A percentile compares a stretch with the other conserved stretches of the same genome.
Conservation (phyloP, 2,113 vertebrate genomes). For the Amphilophus citrinellus region DNA sequence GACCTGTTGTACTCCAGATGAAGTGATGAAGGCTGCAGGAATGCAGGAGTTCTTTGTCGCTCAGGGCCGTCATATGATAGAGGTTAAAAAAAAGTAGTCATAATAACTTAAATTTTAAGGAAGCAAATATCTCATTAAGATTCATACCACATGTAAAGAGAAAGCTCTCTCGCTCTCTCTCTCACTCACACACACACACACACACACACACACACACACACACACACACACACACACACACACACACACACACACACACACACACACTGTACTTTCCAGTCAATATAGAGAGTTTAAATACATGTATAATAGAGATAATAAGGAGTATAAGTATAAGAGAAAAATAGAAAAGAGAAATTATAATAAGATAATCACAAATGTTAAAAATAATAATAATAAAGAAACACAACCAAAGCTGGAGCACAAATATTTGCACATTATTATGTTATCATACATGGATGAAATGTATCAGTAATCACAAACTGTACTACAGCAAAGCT, state of each 20-base stretch:
- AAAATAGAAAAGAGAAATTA: not conserved
- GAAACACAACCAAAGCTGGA: not conserved
- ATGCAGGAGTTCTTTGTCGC: conserved; percentile 47
- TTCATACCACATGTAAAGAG: not conserved
- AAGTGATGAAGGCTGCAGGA: conserved; percentile 50
- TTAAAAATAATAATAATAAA: not conserved
- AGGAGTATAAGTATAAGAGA: not conserved
- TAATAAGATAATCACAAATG: not conserved
- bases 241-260: too few species aligned
- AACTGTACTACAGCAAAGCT: not conserved
- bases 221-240: too few species aligned
- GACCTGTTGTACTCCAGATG: conserved; percentile 59
- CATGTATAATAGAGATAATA: not conserved
- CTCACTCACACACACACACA: too few species aligned
- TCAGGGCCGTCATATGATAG: not conserved
- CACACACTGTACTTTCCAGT: too few species aligned
- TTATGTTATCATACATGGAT: not conserved
- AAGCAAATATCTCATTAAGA: not conserved
- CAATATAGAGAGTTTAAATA: not conserved
- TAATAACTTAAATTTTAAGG: not conserved
- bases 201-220: too few species aligned
- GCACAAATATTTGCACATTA: not conserved
- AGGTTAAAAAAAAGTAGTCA: not conserved
- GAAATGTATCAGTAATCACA: not conserved
- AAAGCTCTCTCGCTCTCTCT: too few species aligned